Evolutionary conservation across 2,113 vertebrate species (phyloP).

Genomic region (Tachysurus fulvidraco): DNA sequence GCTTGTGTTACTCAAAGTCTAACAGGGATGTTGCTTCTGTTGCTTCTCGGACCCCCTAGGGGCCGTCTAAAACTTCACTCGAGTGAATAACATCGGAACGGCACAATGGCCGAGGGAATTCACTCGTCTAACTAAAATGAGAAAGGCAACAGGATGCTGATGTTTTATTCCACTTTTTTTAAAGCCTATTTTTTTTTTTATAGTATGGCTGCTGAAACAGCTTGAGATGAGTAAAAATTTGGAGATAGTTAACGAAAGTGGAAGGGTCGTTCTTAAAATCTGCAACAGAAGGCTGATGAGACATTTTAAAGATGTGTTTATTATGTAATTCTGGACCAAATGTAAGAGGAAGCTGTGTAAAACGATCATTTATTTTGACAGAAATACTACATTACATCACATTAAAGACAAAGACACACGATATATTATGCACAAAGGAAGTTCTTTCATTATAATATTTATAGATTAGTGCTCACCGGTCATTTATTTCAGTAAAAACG

Average conservation of each 20-base stretch:
- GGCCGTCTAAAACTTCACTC: neutral
- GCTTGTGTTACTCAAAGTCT: neutral
- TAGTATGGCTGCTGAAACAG: neutral
- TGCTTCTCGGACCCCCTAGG: neutral
- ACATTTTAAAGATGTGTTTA: neutral
- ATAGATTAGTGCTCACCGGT: neutral
- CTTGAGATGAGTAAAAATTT: no score
- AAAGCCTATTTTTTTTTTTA: neutral
- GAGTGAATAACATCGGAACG: neutral
- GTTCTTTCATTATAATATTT: neutral
- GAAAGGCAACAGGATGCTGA: neutral
- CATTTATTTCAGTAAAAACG: neutral
- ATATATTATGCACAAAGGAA: neutral
- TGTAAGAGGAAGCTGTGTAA: neutral
- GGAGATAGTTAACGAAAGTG: neutral
- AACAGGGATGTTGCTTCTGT: neutral
- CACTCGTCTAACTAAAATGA: neutral
- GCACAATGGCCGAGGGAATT: neutral
- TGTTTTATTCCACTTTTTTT: neutral
- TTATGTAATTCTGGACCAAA: neutral
- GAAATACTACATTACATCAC: neutral
- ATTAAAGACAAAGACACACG: neutral
- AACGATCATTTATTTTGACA: neutral
- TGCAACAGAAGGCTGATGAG: neutral
- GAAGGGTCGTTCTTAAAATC: no score